These are phyloP conservation scores for Stichopus chloronotus DNA, from an alignment of 35 echinoderm and acorn worm species.

Conservation along the genomic window DNA sequence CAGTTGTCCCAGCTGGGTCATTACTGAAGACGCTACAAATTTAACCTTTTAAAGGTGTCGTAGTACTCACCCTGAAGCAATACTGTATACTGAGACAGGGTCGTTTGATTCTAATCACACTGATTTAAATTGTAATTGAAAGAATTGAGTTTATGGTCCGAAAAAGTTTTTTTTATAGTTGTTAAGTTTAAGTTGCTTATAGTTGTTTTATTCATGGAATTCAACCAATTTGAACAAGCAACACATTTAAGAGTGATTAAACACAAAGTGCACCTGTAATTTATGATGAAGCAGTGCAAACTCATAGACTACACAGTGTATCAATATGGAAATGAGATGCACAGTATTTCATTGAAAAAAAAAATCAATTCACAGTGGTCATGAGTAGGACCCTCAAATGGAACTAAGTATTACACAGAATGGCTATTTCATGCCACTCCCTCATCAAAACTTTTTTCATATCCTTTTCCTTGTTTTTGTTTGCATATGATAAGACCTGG, in stretches of 20 bases:
- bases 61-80: neutral
- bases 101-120: neutral
- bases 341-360: neutral
- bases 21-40: neutral
- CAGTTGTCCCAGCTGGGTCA: neutral
- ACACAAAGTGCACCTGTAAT: slow-evolving; percentile 15
- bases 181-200: neutral
- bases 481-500: too few relatives aligned
- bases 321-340: neutral
- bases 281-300: neutral
- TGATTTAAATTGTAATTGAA: slow-evolving; percentile 13
- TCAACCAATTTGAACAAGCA: slow-evolving; percentile 6
- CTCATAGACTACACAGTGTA: slow-evolving; percentile 5
- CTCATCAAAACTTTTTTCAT: neutral
- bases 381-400: too few relatives aligned
- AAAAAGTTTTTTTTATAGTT: neutral
- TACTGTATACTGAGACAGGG: slow-evolving; percentile 10
- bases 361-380: neutral
- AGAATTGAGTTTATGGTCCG: neutral
- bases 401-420: neutral
- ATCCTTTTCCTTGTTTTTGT: neutral
- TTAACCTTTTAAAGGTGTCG: slow-evolving; percentile 4
- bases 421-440: neutral
- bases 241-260: neutral
- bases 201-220: neutral